Percentiles rank a stretch among this genome's conserved stretches.
These are phyloP conservation scores for Amazona guildingii DNA, from an alignment of 2,113 vertebrate species.

Conservation along the genomic window DNA sequence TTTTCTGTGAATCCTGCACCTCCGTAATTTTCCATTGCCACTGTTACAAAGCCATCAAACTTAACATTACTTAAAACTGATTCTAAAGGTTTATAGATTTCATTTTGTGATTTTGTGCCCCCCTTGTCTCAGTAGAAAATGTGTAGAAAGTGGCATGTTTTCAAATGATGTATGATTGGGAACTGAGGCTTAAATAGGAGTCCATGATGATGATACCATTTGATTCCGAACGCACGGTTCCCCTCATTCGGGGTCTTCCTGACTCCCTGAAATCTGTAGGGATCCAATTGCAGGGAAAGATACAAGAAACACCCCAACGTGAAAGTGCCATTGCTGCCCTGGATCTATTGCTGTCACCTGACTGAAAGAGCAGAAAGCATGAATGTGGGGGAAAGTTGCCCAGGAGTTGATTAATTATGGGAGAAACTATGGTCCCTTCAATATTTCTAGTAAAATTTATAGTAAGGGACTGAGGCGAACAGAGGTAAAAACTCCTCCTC, in stretches of 20 bases:
- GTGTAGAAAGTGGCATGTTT: neutral
- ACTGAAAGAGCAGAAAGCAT: neutral
- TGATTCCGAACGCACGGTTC: neutral
- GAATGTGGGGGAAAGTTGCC: neutral
- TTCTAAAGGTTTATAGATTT: no score
- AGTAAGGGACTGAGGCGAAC: neutral
- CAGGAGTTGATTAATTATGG: neutral
- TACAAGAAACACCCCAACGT: neutral
- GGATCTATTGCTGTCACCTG: neutral
- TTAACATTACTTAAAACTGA: no score
- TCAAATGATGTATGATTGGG: neutral
- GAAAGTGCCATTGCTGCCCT: neutral
- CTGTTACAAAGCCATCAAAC: no score
- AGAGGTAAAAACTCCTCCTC: neutral
- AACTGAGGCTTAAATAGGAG: neutral
- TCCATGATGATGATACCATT: neutral
- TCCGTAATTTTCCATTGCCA: no score
- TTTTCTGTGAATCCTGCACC: no score
- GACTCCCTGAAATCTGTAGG: neutral
- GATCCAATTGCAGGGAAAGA: neutral
- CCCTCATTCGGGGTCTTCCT: neutral
- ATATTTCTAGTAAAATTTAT: neutral
- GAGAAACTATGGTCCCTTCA: neutral
- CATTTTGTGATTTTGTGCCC: no score
- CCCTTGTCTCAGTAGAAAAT: neutral